Evolutionary conservation across 2,888 invertebrate genomes (phyloP).

Genomic region (Hypselothyrea guttata): DNA sequence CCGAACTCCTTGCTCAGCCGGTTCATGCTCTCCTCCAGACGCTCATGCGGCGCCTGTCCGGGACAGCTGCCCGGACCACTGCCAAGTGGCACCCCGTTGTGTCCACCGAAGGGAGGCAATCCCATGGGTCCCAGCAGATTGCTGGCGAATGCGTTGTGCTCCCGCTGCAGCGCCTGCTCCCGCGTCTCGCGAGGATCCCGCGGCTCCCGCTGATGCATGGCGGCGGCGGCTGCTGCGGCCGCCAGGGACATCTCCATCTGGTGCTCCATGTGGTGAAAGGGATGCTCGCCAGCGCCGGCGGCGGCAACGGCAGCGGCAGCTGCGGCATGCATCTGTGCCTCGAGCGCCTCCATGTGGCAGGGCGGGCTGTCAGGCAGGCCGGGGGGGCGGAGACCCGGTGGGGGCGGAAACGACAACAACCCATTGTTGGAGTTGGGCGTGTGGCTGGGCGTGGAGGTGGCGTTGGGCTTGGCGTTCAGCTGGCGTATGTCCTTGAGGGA

Average conservation of each 20-base stretch:
- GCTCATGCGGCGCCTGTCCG: constrained; percentile 79
- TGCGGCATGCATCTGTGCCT: constrained; percentile 81
- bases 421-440: constrained; percentile 65
- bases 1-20: constrained; percentile 80
- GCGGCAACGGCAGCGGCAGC: constrained; percentile 76
- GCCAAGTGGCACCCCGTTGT: constrained; percentile 48
- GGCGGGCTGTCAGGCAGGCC: constrained; percentile 71
- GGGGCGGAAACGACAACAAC: constrained; percentile 64
- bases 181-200: constrained; percentile 67
- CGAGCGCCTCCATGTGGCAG: constrained; percentile 80
- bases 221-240: constrained; percentile 82
- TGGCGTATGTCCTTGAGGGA: constrained; percentile 82
- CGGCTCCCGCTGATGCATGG: constrained; percentile 77
- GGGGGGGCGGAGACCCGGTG: constrained; percentile 71
- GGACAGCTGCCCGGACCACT: constrained; percentile 49
- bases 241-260: constrained; percentile 82
- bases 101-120: constrained; percentile 69
- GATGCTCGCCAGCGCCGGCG: constrained; percentile 78
- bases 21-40: constrained; percentile 81
- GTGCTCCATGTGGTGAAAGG: constrained; percentile 82
- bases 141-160: constrained; percentile 80
- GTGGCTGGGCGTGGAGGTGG: constrained; percentile 66
- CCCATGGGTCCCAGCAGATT: constrained; percentile 80
- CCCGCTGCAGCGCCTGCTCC: constrained; percentile 73
- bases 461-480: constrained; percentile 80